These are phyloP conservation scores for Graptemys geographica DNA, from an alignment of 2,797 vertebrate genomes.

Conservation along the genomic window DNA sequence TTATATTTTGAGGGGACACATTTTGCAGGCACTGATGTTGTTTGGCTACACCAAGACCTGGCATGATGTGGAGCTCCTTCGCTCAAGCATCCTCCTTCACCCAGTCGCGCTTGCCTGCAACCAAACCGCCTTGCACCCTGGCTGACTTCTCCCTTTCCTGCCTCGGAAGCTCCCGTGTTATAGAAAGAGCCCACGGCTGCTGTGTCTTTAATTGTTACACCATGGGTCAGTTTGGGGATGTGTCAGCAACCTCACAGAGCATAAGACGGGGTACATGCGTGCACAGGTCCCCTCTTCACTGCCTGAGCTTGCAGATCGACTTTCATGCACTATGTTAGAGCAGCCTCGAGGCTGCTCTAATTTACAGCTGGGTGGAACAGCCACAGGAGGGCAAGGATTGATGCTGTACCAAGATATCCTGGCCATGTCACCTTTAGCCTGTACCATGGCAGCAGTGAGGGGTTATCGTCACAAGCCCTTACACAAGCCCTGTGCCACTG, in stretches of 20 bases:
- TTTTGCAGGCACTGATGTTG: background rate
- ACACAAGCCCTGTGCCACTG: background rate
- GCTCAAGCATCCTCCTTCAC: background rate
- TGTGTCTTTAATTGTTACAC: background rate
- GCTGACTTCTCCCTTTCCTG: background rate
- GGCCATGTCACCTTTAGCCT: background rate
- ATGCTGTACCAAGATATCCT: background rate
- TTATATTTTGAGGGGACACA: background rate
- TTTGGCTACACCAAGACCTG: too few species aligned
- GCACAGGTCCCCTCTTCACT: background rate
- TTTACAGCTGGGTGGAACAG: background rate
- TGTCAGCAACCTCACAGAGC: background rate
- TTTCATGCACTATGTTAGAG: background rate
- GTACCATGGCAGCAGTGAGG: background rate
- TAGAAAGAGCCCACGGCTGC: background rate
- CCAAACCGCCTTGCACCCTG: too few species aligned
- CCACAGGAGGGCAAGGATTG: background rate
- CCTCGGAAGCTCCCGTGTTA: background rate
- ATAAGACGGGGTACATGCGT: background rate
- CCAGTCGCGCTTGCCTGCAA: background rate
- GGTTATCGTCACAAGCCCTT: background rate
- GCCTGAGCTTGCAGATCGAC: background rate
- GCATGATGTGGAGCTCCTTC: too few species aligned
- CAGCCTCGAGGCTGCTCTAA: background rate
- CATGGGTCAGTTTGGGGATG: background rate